phyloP scores from a whole-genome alignment of 2,888 invertebrate species.

The Catocala fraxini region DNA sequence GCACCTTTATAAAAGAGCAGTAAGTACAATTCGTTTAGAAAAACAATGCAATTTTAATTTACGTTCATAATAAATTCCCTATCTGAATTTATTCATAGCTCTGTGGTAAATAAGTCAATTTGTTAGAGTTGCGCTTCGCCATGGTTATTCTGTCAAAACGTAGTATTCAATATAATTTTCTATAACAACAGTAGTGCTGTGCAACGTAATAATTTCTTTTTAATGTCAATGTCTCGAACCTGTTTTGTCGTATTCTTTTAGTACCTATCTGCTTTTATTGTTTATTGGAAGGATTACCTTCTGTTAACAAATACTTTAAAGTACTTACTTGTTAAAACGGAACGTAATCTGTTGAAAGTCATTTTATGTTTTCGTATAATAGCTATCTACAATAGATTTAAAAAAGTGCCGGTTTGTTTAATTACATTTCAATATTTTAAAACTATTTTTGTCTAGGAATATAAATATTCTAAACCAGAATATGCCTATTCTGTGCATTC shows the following conservation, averaged over 20 bases:
- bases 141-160: slow-evolving; percentile 19
- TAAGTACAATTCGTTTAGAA: not conserved
- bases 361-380: too few relatives aligned
- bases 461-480: not conserved
- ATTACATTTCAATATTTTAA: too few relatives aligned
- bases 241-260: not conserved
- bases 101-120: slow-evolving; percentile 11
- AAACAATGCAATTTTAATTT: not conserved
- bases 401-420: too few relatives aligned
- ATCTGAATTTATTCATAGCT: slow-evolving; percentile 14
- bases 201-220: not conserved
- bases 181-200: slow-evolving; percentile 3
- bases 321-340: too few relatives aligned
- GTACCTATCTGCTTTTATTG: not conserved
- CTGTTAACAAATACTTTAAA: not conserved
- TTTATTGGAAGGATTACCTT: not conserved
- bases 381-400: too few relatives aligned
- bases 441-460: not conserved
- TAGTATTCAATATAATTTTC: slow-evolving; percentile 15
- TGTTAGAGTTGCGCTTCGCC: slow-evolving; percentile 23
- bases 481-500: not conserved
- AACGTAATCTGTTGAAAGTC: too few relatives aligned
- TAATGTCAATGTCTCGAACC: not conserved
- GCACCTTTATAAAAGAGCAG: too few relatives aligned
- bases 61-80: not conserved